Evolutionary conservation across 1,140 invertebrate species (phyloP).

Genomic region (Trachelipus rathkii): DNA sequence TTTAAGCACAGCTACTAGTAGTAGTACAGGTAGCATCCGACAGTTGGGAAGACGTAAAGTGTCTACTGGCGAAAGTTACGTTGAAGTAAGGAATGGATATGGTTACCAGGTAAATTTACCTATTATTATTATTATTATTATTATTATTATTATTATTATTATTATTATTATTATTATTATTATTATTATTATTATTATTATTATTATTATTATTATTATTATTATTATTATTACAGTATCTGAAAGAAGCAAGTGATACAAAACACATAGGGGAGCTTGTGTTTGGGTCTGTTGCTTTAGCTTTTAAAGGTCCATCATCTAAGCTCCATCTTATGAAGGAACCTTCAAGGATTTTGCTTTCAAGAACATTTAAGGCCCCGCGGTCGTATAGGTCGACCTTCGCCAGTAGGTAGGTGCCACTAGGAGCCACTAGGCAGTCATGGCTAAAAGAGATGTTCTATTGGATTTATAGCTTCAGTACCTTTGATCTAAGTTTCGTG

Average conservation of each 20-base stretch:
- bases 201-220: background rate
- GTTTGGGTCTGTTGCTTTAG: constrained; percentile 81
- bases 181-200: background rate
- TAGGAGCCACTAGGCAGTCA: too few relatives aligned
- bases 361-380: constrained; percentile 66
- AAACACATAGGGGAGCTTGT: constrained; percentile 78
- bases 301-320: constrained; percentile 73
- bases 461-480: too few relatives aligned
- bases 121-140: too few relatives aligned
- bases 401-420: constrained; percentile 46
- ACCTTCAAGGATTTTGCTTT: constrained; percentile 56
- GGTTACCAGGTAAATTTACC: background rate
- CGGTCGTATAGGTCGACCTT: constrained; percentile 53
- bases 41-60: background rate
- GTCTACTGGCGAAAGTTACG: background rate
- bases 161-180: background rate
- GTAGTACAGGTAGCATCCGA: background rate
- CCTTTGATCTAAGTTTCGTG: too few relatives aligned
- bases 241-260: constrained; percentile 61
- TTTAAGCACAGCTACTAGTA: background rate
- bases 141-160: background rate
- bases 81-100: background rate
- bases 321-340: constrained; percentile 64
- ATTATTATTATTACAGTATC: constrained; percentile 47
- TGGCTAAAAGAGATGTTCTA: too few relatives aligned